These are phyloP conservation scores for Pithecia hirsuta DNA, from an alignment of 2,797 vertebrate species.

Conservation along the genomic window DNA sequence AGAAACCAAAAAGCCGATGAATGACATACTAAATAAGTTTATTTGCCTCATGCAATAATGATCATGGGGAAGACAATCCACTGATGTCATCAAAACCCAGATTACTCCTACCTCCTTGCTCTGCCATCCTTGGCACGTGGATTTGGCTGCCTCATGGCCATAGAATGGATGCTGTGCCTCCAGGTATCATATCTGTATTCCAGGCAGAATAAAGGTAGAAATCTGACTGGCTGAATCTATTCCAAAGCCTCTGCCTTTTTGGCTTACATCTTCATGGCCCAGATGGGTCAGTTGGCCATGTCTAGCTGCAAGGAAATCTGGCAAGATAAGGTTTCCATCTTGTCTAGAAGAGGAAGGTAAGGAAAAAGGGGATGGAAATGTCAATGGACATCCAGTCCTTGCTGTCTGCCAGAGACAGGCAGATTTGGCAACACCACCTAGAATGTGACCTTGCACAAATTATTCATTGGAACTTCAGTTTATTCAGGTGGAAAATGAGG, in stretches of 20 bases:
- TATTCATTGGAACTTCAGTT: constrained; percentile 22
- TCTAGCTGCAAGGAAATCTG: not conserved
- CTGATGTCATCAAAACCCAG: not conserved
- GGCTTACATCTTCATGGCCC: not conserved
- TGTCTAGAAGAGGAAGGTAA: not conserved
- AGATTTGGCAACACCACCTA: not conserved
- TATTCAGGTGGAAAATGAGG: constrained; percentile 40
- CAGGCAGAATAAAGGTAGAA: not conserved
- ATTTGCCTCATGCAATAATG: not conserved
- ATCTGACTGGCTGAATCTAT: not conserved
- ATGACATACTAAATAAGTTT: not conserved
- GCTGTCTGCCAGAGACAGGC: not conserved
- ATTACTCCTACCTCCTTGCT: not conserved
- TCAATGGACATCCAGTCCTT: not conserved
- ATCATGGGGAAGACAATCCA: not conserved
- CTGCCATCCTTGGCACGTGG: not conserved
- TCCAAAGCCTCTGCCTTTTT: not conserved
- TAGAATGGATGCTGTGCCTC: not conserved
- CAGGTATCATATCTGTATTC: not conserved
- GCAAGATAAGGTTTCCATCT: not conserved
- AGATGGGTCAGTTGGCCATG: not conserved
- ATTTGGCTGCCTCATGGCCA: not conserved
- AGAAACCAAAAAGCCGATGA: not conserved
- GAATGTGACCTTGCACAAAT: constrained; percentile 40
- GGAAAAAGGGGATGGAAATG: not conserved